Evolutionary conservation across 2,888 invertebrate genomes (phyloP).

Genomic region (Spodoptera exigua): DNA sequence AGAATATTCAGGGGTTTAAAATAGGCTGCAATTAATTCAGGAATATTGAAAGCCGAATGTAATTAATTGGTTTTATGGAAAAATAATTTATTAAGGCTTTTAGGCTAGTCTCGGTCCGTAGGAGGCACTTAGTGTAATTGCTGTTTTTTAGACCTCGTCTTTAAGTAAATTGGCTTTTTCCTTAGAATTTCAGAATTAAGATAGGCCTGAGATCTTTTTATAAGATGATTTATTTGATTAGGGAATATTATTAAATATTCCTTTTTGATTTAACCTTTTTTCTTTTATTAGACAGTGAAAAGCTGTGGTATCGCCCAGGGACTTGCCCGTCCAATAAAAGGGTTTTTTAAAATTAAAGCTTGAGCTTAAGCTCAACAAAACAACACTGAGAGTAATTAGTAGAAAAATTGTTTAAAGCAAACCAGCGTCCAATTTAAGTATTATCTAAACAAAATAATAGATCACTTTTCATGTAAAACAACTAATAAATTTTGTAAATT

Average conservation of each 20-base stretch:
- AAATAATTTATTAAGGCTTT: slow-evolving; percentile 48
- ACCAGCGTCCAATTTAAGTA: no score
- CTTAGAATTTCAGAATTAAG: slow-evolving; percentile 11
- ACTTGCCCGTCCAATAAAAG: no score
- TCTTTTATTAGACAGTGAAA: neutral
- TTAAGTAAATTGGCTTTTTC: slow-evolving; percentile 41
- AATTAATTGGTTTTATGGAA: slow-evolving; percentile 50
- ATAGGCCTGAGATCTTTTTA: slow-evolving; percentile 11
- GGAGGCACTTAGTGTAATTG: slow-evolving; percentile 42
- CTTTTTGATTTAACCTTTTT: neutral
- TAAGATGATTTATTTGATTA: slow-evolving; percentile 24
- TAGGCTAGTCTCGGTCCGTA: slow-evolving; percentile 14
- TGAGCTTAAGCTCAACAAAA: no score
- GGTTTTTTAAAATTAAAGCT: no score
- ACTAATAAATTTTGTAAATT: no score
- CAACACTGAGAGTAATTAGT: no score
- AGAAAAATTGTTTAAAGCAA: no score
- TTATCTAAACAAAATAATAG: no score
- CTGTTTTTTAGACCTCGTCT: slow-evolving; percentile 34
- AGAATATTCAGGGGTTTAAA: slow-evolving; percentile 55
- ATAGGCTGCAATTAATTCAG: slow-evolving; percentile 59
- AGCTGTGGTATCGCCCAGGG: no score
- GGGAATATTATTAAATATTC: slow-evolving; percentile 4
- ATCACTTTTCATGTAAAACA: no score
- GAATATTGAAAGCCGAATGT: slow-evolving; percentile 57